phyloP scores from a whole-genome alignment of 2,888 invertebrate species.

The Beris chalybata region DNA sequence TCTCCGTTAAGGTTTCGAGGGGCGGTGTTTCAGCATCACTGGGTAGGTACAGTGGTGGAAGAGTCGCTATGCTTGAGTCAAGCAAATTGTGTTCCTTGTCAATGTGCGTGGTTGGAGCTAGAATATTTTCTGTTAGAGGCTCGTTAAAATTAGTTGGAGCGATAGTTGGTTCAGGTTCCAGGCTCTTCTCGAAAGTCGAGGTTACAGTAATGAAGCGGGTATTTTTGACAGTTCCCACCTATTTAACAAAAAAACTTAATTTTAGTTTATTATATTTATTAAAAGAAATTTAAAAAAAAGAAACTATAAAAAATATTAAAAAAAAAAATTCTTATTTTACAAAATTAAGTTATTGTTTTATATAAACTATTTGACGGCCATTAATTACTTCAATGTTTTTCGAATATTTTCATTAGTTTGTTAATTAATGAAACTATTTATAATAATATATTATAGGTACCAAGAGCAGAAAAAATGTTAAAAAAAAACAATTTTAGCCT shows the following conservation, averaged over 20 bases:
- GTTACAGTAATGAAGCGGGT: slow-evolving; percentile 87
- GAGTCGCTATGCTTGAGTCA: slow-evolving; percentile 79
- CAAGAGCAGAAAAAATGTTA: no score
- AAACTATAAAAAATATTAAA: background rate
- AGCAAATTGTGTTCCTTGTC: slow-evolving; percentile 69
- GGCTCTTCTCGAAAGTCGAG: slow-evolving; percentile 78
- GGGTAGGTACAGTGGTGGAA: slow-evolving; percentile 76
- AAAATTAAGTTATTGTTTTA: background rate
- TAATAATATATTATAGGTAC: no score
- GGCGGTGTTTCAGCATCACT: slow-evolving; percentile 82
- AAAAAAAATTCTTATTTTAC: background rate
- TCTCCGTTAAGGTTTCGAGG: slow-evolving; percentile 84
- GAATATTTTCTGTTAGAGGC: slow-evolving; percentile 84
- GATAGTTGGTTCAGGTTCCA: slow-evolving; percentile 63
- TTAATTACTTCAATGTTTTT: no score
- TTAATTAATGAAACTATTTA: no score
- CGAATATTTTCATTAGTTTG: no score
- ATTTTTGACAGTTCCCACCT: slow-evolving; percentile 85
- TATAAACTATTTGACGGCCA: no score
- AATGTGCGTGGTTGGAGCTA: slow-evolving; percentile 76
- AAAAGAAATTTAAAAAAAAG: slow-evolving; percentile 8
- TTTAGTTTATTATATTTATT: background rate
- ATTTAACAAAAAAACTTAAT: slow-evolving; percentile 37
- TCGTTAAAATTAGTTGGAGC: slow-evolving; percentile 68
- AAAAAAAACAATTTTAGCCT: no score